Base-by-base conservation (phyloP, 2,797 vertebrate genomes). In the Avahi laniger region DNA sequence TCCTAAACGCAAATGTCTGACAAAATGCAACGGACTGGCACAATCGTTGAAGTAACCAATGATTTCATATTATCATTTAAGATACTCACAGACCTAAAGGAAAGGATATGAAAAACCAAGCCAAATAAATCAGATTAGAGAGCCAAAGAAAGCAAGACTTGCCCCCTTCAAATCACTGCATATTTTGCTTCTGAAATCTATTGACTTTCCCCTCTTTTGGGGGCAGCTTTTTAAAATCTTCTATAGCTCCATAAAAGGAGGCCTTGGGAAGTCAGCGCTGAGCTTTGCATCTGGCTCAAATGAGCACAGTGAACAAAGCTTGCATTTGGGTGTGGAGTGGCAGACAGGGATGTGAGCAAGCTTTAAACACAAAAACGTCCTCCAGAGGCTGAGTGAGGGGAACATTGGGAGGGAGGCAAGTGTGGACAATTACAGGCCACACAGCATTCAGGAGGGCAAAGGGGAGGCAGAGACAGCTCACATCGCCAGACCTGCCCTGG, bases 1-100 rank as follows among this genome's bases (percentile, higher is more conserved):
- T 65, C 57, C 54, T 20, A 43, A 24, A 85, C 24, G 67, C 61
- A 75, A 57, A 48, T 2, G n/a, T 57, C 38, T 57, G 83, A 50
- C 6, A n/a, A 57, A 75, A 93, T 73, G 18, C 8, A 59, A 54
- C 17, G 87, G 52, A 82, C 76, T 61, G 52, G 33, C 41, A 59
- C 13, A 35, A 48, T 0, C 30, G 11, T 38, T 50, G 13, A 4
- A 50, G 33, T 20, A n/a, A 26, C n/a, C 57, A 63, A 33, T 35
- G 14, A 61, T 80, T 75, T 57, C 24, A 9, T 35, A 22, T n/a
- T 33, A 20, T 33, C 30, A 20, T 38, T 17, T 52, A 54, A 94
- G 61, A 94, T 84, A 93, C 12, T 63, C 50, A 80, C 43, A 91
- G 61, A 59, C 78, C 5, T 41, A 75, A 91, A 93, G 72, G 78